phyloP scores from a whole-genome alignment of 2,888 invertebrate genomes.

The Blera fallax region DNA sequence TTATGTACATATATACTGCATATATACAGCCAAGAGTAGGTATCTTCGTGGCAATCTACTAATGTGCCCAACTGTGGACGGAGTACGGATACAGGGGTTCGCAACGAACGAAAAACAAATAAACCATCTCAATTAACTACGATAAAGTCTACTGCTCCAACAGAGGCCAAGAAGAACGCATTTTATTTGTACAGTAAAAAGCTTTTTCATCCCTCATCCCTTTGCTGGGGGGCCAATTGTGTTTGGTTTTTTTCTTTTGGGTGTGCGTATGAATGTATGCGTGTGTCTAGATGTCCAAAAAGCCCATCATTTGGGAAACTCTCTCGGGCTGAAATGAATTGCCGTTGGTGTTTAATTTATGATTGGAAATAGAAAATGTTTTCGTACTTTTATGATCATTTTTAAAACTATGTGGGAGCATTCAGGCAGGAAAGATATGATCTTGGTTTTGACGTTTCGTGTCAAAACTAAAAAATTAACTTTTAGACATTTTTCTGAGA shows the following conservation, averaged over 20 bases:
- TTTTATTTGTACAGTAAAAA: slow-evolving; percentile 10
- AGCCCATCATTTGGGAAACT: slow-evolving; percentile 1
- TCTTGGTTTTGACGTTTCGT: too few species aligned
- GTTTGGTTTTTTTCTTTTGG: background rate
- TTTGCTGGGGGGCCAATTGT: background rate
- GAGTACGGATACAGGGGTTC: background rate
- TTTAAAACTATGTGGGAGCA: background rate
- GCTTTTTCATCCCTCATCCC: slow-evolving; percentile 24
- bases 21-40: background rate
- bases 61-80: background rate
- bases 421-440: background rate
- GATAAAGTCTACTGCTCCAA: background rate
- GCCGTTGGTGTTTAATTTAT: slow-evolving; percentile 6
- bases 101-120: background rate
- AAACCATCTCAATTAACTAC: slow-evolving; percentile 5
- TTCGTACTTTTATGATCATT: background rate
- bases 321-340: slow-evolving; percentile 1
- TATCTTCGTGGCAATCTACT: background rate
- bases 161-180: slow-evolving; percentile 2
- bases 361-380: background rate
- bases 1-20: background rate
- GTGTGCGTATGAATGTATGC: background rate
- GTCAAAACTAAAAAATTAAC: too few species aligned
- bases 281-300: background rate
- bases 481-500: too few species aligned